Evolutionary conservation across 2,113 vertebrate genomes (phyloP).

Genomic region (Athene noctua): DNA sequence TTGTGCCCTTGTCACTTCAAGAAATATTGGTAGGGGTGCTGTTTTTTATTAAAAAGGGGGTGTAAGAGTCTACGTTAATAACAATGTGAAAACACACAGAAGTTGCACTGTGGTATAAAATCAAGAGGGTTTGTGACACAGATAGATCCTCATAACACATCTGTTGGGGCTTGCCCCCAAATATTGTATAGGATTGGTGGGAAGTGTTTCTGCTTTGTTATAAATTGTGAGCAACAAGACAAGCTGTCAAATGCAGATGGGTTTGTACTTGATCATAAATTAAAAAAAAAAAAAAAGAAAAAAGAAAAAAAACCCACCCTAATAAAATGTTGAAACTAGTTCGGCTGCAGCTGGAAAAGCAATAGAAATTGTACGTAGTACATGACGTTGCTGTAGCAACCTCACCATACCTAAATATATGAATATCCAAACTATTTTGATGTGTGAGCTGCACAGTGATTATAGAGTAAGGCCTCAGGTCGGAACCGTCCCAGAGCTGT

Average conservation of each 20-base stretch:
- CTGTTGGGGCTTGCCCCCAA: constrained; percentile 13
- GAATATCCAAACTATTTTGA: not conserved
- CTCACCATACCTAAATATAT: not conserved
- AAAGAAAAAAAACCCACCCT: not conserved
- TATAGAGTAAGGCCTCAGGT: not conserved
- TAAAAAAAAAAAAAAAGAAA: not conserved
- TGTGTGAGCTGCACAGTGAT: not conserved
- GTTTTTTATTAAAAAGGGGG: not conserved
- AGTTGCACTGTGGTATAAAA: not conserved
- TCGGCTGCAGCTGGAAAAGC: not conserved
- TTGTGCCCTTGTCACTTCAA: not conserved
- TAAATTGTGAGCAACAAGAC: constrained; percentile 24
- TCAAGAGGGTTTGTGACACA: not conserved
- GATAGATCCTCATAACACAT: not conserved
- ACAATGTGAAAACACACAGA: not conserved
- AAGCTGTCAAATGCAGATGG: not conserved
- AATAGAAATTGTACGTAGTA: not conserved
- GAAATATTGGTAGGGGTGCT: not conserved
- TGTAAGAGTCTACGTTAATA: not conserved
- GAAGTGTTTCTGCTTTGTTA: constrained; percentile 12
- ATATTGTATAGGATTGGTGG: not conserved
- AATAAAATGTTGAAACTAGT: constrained; percentile 11
- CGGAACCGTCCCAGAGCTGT: not conserved
- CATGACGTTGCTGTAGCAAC: not conserved
- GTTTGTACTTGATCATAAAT: constrained; percentile 47